Evolutionary conservation across 2,888 invertebrate species (phyloP).

Genomic region (Spatulosminthurus flaviceps): DNA sequence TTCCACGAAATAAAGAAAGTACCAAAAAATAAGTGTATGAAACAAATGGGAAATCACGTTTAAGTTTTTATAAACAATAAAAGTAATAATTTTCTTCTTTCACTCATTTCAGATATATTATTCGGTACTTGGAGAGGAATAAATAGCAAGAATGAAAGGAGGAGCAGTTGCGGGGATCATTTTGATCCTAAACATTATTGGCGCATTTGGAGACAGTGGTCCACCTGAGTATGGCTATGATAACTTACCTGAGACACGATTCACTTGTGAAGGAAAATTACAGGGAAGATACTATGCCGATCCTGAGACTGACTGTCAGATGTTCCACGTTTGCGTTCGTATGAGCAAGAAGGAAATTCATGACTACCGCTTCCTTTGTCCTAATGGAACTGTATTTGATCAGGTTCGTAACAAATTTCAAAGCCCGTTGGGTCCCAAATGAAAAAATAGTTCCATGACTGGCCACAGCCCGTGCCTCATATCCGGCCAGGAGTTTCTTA

Average conservation of each 20-base stretch:
- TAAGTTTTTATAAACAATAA: neutral
- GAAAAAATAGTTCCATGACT: too few species aligned
- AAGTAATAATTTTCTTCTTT: neutral
- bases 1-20: too few species aligned
- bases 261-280: constrained; percentile 60
- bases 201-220: constrained; percentile 24
- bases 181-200: neutral
- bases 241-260: constrained; percentile 58
- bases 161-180: neutral
- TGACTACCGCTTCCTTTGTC: constrained; percentile 62
- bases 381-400: constrained; percentile 63
- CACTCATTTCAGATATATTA: neutral
- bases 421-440: too few species aligned
- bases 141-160: neutral
- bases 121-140: neutral
- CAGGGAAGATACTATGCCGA: constrained; percentile 62
- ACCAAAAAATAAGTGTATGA: too few species aligned
- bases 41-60: too few species aligned
- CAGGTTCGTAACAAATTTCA: too few species aligned
- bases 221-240: constrained; percentile 60
- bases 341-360: constrained; percentile 58
- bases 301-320: constrained; percentile 62
- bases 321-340: constrained; percentile 62
- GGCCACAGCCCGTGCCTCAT: too few species aligned
- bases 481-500: too few species aligned